A percentile compares a stretch with the other conserved stretches of the same genome.
These are phyloP conservation scores for Ceratina australensis DNA, from an alignment of 1,140 invertebrate genomes.

Conservation along the genomic window DNA sequence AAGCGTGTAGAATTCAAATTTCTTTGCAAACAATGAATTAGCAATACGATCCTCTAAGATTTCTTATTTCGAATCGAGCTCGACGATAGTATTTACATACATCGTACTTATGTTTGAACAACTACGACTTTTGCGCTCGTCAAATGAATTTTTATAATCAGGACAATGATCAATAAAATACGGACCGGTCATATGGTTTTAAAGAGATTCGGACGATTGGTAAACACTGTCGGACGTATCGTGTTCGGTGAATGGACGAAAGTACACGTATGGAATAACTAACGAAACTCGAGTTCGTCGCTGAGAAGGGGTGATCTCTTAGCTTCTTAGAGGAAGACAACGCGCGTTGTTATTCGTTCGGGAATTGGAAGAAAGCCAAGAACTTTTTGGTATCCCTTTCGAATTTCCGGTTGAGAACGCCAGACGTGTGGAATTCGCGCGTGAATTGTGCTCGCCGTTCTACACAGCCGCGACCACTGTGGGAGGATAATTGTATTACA, in stretches of 20 bases:
- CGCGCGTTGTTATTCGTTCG: constrained; percentile 41
- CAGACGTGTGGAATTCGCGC: constrained; percentile 24
- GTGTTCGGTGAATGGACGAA: background rate
- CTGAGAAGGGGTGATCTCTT: constrained; percentile 3
- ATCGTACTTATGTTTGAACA: no score
- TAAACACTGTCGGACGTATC: constrained; percentile 3
- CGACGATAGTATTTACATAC: no score
- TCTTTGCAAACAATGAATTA: background rate
- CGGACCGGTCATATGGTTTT: background rate
- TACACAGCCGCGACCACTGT: background rate
- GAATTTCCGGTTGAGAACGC: constrained; percentile 56
- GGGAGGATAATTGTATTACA: no score
- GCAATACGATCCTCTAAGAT: no score
- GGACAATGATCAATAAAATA: background rate
- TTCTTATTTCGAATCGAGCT: no score
- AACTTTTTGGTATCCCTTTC: constrained; percentile 56
- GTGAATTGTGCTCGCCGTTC: background rate
- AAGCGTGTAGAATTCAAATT: background rate
- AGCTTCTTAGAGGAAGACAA: constrained; percentile 39
- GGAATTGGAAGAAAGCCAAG: constrained; percentile 54
- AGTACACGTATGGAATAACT: constrained; percentile 42
- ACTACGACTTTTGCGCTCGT: background rate
- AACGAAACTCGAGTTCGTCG: constrained; percentile 38
- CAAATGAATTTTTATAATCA: no score
- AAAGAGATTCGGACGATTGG: background rate